Percentiles rank a stretch among this genome's conserved stretches.
These are phyloP conservation scores for Ctena decussata DNA, from an alignment of 2,888 invertebrate species.

Conservation along the genomic window DNA sequence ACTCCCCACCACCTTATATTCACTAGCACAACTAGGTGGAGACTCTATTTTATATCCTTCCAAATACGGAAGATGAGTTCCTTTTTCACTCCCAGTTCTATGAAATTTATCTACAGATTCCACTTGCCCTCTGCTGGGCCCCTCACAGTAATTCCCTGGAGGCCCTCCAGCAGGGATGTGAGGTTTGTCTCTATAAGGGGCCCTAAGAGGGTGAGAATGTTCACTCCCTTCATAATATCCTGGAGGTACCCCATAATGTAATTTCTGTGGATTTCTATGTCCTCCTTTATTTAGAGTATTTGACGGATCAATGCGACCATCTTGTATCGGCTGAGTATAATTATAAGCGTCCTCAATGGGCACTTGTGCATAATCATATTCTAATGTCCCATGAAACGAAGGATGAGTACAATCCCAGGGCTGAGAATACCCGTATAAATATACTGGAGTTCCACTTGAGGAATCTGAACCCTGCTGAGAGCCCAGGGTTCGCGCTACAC, in stretches of 20 bases:
- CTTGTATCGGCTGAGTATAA: conserved; percentile 61
- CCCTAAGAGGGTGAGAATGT: conserved; percentile 11
- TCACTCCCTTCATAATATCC: background rate
- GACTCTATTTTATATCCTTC: conserved; percentile 63
- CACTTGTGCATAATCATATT: conserved; percentile 61
- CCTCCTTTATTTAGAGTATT: conserved; percentile 27
- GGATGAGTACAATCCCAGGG: conserved; percentile 64
- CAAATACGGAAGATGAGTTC: conserved; percentile 42
- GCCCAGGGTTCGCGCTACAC: conserved; percentile 15
- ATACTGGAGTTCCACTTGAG: conserved; percentile 65
- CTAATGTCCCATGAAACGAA: conserved; percentile 52
- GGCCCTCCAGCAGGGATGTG: conserved; percentile 63
- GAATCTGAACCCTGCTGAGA: conserved; percentile 30
- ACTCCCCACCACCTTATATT: conserved; percentile 56
- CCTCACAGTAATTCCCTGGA: conserved; percentile 64
- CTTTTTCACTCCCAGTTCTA: conserved; percentile 23
- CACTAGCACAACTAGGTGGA: conserved; percentile 46
- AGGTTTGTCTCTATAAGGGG: conserved; percentile 40
- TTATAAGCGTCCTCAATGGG: conserved; percentile 61
- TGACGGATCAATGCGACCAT: conserved; percentile 46
- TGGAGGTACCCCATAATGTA: background rate
- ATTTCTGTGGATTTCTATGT: background rate
- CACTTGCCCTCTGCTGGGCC: conserved; percentile 49
- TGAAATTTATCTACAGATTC: conserved; percentile 47
- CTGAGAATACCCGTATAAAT: conserved; percentile 63